Base-by-base conservation (phyloP, 1,140 invertebrate species). In the Solen grandis region DNA sequence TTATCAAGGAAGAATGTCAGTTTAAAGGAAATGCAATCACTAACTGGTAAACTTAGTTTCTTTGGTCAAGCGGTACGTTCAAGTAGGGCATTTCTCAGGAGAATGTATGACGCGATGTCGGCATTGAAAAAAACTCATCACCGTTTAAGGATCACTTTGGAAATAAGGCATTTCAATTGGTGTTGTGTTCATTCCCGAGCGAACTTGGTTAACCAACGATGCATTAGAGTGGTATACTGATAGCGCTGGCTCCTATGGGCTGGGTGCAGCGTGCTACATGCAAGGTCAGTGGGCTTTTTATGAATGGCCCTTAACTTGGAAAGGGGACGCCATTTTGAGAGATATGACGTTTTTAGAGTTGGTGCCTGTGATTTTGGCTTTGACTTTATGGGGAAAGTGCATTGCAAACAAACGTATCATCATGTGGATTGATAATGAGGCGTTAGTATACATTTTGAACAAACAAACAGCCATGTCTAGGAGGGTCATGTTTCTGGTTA, bases 281-380 rank as follows among this genome's bases (percentile, higher is more conserved):
- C 31, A 57, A 33, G 54, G 55, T 1, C 13, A 54, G 2, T 83
- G 76, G 75, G n/a, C 35, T 36, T 79, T 66, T 50, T 46, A 79
- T 5, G 22, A 33, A 22, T 78, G 74, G 81, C 75, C 81, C 0
- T 27, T 29, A 10, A 3, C 8, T 25, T 78, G 74, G 81, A 1
- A 33, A 22, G n/a, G n/a, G 16, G n/a, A 16, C 1, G 10, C 50
- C 0, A 70, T 82, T 54, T 29, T 82, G 31, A 52, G 25, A n/a
- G 73, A 75, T 38, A 78, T 83, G 5, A 72, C 81, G n/a, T 82
- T 77, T 55, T 57, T 82, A 22, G 73, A 82, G 57, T 31, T 77
- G 33, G 33, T 82, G 2, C 81, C 74, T 3, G 54, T 78, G 22
- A 19, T 73, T n/a, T 66, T 82, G n/a, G 65, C 81, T 5, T 63